Base-by-base conservation (phyloP, 1,140 invertebrate species). In the Phymorhynchus buccinoides region DNA sequence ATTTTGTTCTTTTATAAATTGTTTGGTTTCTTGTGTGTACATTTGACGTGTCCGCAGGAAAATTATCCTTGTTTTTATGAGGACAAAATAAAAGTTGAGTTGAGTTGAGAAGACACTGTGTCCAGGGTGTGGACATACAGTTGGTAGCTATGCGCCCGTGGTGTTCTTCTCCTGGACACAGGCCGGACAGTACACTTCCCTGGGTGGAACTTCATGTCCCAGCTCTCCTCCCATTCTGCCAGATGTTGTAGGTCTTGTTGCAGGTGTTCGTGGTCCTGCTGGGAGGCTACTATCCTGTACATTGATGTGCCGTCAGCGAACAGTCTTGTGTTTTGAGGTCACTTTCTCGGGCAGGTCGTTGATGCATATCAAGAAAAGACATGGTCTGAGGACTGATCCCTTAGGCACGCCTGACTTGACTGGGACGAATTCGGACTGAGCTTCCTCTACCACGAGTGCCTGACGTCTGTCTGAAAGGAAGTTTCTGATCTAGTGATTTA, bases 391-490 rank as follows among this genome's bases (percentile, higher is more conserved):
- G 52, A 52, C 71, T 22, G 71, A 73, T 27, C 71, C 71, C 71
- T 73, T n/a, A 4, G 71, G 32, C 6, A 73, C 71, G 32, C 71
- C 71, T 9, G 71, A 73, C 37, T 39, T 35, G 32, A 73, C 71
- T 16, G 16, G 16, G 71, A 73, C 37, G 42, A 71, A 81, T 4
- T 73, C 37, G n/a, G 87, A 86, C 66, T 32, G 44, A 39, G 83
- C 84, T 0, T 84, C 84, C 52, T 86, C 84, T 4, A 84, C 32
- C 1, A 75, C 84, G 32, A 88, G 86, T 27, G 68, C 35, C 32
- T 88, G 81, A 30, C 27, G 80, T 27, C 82, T 42, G 41, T 62
- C n/a, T n/a, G n/a, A n/a, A n/a, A n/a, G n/a, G n/a, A n/a, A n/a
- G n/a, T n/a, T n/a, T n/a, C n/a, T n/a, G n/a, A n/a, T n/a, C n/a